Percentiles rank a stretch among this genome's conserved stretches.
Evolutionary conservation across 2,113 vertebrate genomes (phyloP).

Genomic region (Lycocorax pyrrhopterus): DNA sequence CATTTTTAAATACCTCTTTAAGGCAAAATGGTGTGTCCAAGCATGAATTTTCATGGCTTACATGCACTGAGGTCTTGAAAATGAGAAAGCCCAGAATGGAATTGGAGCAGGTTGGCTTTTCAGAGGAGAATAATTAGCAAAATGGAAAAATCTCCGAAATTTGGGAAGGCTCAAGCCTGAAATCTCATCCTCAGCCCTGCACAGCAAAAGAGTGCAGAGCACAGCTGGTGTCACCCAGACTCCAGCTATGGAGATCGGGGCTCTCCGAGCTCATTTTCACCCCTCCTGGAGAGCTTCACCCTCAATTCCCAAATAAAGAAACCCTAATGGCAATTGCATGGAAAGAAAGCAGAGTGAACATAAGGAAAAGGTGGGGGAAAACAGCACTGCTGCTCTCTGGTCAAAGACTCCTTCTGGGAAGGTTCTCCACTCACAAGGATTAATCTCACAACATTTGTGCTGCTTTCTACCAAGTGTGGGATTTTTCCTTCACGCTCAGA

Average conservation of each 20-base stretch:
- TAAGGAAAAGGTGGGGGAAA: not conserved
- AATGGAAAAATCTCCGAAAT: not conserved
- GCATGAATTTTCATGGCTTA: not conserved
- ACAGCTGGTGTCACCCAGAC: not conserved
- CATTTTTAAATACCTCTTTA: not conserved
- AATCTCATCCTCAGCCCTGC: not conserved
- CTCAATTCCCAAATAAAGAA: not conserved
- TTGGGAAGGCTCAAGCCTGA: not conserved
- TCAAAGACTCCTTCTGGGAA: not conserved
- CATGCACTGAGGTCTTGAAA: not conserved
- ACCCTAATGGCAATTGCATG: not conserved
- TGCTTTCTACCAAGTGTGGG: not conserved
- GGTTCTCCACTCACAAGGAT: not conserved
- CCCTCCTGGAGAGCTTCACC: not conserved
- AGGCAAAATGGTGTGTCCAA: not conserved
- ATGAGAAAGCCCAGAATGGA: not conserved
- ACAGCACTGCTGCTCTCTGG: fast-evolving
- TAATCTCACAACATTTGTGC: not conserved
- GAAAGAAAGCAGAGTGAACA: not conserved
- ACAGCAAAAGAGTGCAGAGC: not conserved
- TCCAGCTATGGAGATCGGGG: fast-evolving
- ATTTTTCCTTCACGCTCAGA: not conserved
- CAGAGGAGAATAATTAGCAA: not conserved
- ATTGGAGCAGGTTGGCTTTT: not conserved
- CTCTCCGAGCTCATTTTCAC: not conserved